Percentiles rank a stretch among this genome's conserved stretches.
These are phyloP conservation scores for Amorpha juglandis DNA, from an alignment of 2,888 invertebrate species.

Conservation along the genomic window DNA sequence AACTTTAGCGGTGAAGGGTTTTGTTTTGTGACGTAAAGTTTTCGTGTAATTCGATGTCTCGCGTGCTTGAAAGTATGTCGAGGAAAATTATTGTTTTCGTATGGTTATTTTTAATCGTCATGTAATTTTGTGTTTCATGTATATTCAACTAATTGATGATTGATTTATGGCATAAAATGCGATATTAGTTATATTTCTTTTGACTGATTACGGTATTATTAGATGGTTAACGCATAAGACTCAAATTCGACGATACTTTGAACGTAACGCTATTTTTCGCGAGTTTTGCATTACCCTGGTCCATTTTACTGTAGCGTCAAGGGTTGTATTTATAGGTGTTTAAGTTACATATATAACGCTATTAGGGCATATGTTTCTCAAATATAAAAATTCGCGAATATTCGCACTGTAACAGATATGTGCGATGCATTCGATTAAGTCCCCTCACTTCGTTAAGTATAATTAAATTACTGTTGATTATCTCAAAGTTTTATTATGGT, in stretches of 20 bases:
- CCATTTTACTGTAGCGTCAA: background rate
- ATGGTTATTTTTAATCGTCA: background rate
- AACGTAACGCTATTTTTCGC: background rate
- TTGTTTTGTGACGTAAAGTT: constrained; percentile 22
- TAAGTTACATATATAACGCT: background rate
- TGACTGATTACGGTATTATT: background rate
- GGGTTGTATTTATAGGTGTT: background rate
- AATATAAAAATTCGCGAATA: background rate
- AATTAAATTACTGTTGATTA: background rate
- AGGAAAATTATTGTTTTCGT: constrained; percentile 6
- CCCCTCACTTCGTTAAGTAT: background rate
- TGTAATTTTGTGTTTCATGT: background rate
- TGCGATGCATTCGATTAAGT: background rate
- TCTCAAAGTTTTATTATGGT: background rate
- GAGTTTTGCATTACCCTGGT: background rate
- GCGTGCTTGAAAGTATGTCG: background rate
- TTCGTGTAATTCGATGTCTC: constrained; percentile 17
- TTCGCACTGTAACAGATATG: background rate
- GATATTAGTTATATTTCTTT: background rate
- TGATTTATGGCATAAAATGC: background rate
- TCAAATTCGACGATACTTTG: background rate
- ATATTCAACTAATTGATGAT: background rate
- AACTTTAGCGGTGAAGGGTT: constrained; percentile 36
- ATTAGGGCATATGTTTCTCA: no score
- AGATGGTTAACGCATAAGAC: background rate